These are phyloP conservation scores for Dryadula phaetusa DNA, from an alignment of 2,888 invertebrate species.

Conservation along the genomic window DNA sequence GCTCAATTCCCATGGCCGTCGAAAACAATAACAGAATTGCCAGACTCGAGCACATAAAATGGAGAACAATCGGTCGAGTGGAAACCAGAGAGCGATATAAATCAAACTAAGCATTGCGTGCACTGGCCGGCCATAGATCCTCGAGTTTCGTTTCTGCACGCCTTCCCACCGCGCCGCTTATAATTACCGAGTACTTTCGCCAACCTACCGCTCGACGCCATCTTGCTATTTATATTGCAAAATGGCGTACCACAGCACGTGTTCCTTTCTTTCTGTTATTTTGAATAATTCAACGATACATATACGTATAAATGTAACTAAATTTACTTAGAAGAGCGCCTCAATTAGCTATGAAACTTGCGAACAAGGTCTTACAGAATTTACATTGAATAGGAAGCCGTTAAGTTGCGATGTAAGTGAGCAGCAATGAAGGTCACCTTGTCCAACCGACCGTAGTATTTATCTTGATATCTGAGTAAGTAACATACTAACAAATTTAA, in stretches of 20 bases:
- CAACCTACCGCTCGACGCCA: constrained; percentile 76
- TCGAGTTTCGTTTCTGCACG: constrained; percentile 69
- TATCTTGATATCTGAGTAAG: constrained; percentile 56
- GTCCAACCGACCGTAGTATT: constrained; percentile 63
- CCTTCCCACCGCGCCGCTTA: constrained; percentile 68
- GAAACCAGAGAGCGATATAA: constrained; percentile 81
- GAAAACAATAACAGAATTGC: constrained; percentile 76
- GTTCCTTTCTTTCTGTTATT: constrained; percentile 72
- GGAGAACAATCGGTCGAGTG: constrained; percentile 77
- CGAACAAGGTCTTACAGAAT: constrained; percentile 68
- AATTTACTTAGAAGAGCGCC: constrained; percentile 7
- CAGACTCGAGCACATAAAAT: constrained; percentile 70
- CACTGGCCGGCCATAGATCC: constrained; percentile 76
- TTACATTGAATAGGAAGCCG: constrained; percentile 78
- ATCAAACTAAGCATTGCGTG: constrained; percentile 81
- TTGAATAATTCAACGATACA: constrained; percentile 52
- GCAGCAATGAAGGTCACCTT: constrained; percentile 76
- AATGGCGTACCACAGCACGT: constrained; percentile 78
- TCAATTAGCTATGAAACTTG: constrained; percentile 19
- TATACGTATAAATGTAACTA: not conserved
- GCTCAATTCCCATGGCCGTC: constrained; percentile 69
- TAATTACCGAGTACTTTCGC: constrained; percentile 83
- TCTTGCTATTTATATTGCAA: constrained; percentile 82
- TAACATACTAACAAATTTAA: constrained; percentile 44
- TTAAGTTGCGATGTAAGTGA: constrained; percentile 69